Evolutionary conservation across 2,888 invertebrate genomes (phyloP), one percentile per base, ranked within the genome.

Genomic region (Acronicta alni): DNA sequence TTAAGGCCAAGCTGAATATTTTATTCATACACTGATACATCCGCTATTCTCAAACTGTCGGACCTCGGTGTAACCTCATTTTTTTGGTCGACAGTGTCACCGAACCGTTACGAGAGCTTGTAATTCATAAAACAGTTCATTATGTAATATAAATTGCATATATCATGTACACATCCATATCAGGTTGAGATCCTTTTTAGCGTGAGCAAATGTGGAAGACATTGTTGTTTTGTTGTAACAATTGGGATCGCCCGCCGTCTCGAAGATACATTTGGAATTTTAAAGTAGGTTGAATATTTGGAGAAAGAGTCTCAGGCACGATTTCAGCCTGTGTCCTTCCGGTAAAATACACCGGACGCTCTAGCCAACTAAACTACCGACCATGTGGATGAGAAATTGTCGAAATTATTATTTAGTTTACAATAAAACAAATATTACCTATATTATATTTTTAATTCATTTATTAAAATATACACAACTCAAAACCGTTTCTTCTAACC

Each of bases 51-150:
- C 35, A 16, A 1, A 20, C 59, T 0, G 39, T 42, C 0, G 17
- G 1, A 5, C 48, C 43, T 47, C n/a, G 32, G 2, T 23, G 4
- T 61, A 64, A 60, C 71, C 71, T 60, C 52, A 73, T 66, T 72
- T 72, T 72, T 73, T 72, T 59, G 41, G 18, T 17, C 41, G 48
- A 16, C 45, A 17, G 18, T 15, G 51, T 52, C 52, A 46, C 30
- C 32, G 48, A 38, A 26, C 39, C 41, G 47, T 73, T 73, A 38
- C 71, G 71, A 58, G 64, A 58, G 57, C 45, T 57, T 69, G 56
- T 67, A 73, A 60, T 64, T 74, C 59, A 58, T 74, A 60, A 73
- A 64, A 61, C 57, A 41, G 35, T 18, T 7, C 38, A 63, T 73
- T 72, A 72, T 51, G 52, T 73, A 68, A 71, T 49, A 47, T 51